Base-by-base conservation (phyloP, 64 coral and sea anemone species). In the Pachyseris speciosa region DNA sequence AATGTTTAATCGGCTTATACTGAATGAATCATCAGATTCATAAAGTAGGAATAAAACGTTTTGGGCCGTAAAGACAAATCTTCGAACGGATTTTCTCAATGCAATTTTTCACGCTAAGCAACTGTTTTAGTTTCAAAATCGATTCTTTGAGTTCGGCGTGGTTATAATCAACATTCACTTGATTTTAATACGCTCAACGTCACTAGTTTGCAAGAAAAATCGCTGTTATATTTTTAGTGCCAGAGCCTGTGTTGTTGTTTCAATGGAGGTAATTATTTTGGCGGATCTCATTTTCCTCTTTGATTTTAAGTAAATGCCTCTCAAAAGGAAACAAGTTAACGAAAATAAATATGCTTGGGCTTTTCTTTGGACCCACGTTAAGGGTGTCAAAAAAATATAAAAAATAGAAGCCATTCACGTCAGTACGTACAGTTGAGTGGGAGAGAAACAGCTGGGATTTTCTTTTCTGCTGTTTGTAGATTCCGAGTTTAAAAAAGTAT, bases 401-500 rank as follows among this genome's bases (percentile, higher is more conserved):
- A 39, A 61, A 63, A 52, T 19, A 48, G 8, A 59, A 43, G 24
- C 9, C 20, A 74, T 57, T 78, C 30, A 16, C 28, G 33, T 79
- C 48, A 31, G 49, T 55, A 55, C n/a, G n/a, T n/a, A 74, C n/a
- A 74, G 17, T 37, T 9, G 29, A 53, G 75, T 36, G 75, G 48
- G 49, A 57, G 75, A 33, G 6, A 50, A 51, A 76, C 73, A 76
- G 44, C 73, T 76, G 73, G 26, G 73, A 76, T 26, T 11, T 50
- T 76, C 5, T 76, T 4, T 76, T 76, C 42, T 76, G 73, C 24
- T 51, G 39, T 37, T 71, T 71, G 67, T 33, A 38, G 20, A 37
- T 22, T 38, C 43, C 45, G 40, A 1, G 36, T 12, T 25, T 10
- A 37, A 63, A 64, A 63, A 40, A 61, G 48, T 50, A 81, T 34